Conservation (phyloP, 2,888 invertebrate species). For the Platycheirus rosarum region DNA sequence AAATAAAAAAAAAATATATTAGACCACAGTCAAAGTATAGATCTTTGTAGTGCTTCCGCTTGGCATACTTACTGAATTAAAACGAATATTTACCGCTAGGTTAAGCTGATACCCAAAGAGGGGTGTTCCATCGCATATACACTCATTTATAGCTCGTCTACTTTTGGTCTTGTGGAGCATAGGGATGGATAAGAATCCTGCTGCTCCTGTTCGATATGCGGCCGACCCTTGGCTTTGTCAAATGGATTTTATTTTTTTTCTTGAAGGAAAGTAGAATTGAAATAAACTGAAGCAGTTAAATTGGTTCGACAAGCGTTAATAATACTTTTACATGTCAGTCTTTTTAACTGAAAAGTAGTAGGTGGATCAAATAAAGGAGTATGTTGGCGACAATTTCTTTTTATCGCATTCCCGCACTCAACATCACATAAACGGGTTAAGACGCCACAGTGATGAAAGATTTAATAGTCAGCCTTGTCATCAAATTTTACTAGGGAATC, state of each 20-base stretch:
- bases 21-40: constrained; percentile 70
- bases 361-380: not conserved
- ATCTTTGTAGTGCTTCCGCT: constrained; percentile 70
- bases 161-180: constrained; percentile 27
- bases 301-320: constrained; percentile 70
- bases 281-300: constrained; percentile 67
- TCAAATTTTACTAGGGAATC: too few species aligned
- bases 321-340: constrained; percentile 35
- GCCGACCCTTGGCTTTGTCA: constrained; percentile 53
- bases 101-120: constrained; percentile 45
- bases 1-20: too few species aligned
- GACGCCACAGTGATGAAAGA: constrained; percentile 13
- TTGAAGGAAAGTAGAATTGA: constrained; percentile 58
- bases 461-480: constrained; percentile 18
- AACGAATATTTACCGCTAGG: constrained; percentile 68
- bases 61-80: constrained; percentile 65
- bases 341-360: constrained; percentile 10
- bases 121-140: not conserved
- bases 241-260: constrained; percentile 35
- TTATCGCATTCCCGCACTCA: constrained; percentile 29
- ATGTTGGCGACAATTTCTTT: constrained; percentile 21
- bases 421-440: constrained; percentile 3
- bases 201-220: too few species aligned
- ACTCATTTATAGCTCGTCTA: constrained; percentile 28
- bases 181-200: too few species aligned